phyloP scores from a whole-genome alignment of 2,797 vertebrate genomes.

The Phylloscopus collybita region DNA sequence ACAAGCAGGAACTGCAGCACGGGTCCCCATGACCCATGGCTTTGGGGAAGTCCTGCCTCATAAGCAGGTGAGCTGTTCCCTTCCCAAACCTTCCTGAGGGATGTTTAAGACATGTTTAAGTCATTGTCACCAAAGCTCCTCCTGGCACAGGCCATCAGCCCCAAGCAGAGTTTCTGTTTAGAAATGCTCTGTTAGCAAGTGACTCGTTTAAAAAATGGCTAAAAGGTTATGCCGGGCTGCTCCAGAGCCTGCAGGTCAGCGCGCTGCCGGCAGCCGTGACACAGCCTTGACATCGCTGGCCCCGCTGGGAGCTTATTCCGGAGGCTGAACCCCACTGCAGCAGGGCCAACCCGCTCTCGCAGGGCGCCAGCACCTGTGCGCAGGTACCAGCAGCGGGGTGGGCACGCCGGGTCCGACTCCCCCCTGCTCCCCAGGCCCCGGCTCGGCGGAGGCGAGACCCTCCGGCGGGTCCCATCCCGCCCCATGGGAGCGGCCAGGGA shows the following conservation, averaged over 20 bases:
- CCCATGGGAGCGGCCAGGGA: not conserved
- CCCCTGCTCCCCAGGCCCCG: not conserved
- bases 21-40: not conserved
- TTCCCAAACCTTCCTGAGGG: not conserved
- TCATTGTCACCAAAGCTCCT: not conserved
- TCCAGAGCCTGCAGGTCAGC: not conserved
- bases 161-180: not conserved
- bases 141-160: not conserved
- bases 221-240: not conserved
- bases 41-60: not conserved
- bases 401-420: too few relatives aligned
- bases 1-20: not conserved
- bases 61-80: not conserved
- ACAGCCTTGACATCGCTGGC: not conserved
- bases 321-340: not conserved
- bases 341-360: not conserved
- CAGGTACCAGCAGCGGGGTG: not conserved
- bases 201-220: not conserved
- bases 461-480: not conserved
- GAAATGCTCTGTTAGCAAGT: not conserved
- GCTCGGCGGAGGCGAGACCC: not conserved
- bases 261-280: not conserved
- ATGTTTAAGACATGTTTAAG: not conserved
- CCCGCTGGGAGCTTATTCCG: fast-evolving
- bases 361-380: not conserved